These are phyloP conservation scores for Labeo calbasu DNA, from an alignment of 2,797 vertebrate genomes.

Conservation along the genomic window DNA sequence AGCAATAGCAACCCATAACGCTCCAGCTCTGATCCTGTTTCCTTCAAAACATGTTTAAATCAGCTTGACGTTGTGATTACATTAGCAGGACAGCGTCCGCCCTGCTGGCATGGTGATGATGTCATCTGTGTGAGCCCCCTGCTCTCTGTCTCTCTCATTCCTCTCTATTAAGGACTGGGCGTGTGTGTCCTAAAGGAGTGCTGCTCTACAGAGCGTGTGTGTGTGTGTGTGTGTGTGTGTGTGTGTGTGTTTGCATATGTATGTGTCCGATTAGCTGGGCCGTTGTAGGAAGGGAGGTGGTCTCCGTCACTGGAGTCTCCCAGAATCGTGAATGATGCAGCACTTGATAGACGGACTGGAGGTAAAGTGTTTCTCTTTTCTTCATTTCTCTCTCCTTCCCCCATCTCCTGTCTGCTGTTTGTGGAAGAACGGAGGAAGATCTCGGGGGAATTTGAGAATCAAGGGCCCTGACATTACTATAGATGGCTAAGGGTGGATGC, in stretches of 20 bases:
- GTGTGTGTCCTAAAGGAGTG: slow-evolving; percentile 43
- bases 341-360: slow-evolving; percentile 69
- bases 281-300: slow-evolving; percentile 15
- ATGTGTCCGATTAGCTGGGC: not conserved
- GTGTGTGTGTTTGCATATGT: slow-evolving; percentile 37
- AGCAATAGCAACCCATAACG: not conserved
- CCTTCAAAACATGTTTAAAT: not conserved
- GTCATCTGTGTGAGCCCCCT: slow-evolving; percentile 62
- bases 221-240: slow-evolving; percentile 42
- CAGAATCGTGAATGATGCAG: slow-evolving; percentile 61
- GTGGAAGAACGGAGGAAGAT: not conserved
- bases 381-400: slow-evolving; percentile 51
- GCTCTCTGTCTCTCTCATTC: slow-evolving; percentile 10
- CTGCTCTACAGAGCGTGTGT: slow-evolving; percentile 55
- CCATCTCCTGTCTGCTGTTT: not conserved
- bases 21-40: not conserved
- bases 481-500: not conserved
- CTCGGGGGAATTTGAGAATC: slow-evolving; percentile 7
- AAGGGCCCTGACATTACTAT: not conserved
- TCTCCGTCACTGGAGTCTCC: not conserved
- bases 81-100: slow-evolving; percentile 61
- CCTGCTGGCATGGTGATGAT: slow-evolving; percentile 63
- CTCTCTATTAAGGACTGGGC: slow-evolving; percentile 60
- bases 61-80: slow-evolving; percentile 49
- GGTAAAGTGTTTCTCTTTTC: slow-evolving; percentile 70